These are phyloP conservation scores for Zaprionus gabonicus DNA, from an alignment of 1,140 invertebrate genomes.

Conservation along the genomic window DNA sequence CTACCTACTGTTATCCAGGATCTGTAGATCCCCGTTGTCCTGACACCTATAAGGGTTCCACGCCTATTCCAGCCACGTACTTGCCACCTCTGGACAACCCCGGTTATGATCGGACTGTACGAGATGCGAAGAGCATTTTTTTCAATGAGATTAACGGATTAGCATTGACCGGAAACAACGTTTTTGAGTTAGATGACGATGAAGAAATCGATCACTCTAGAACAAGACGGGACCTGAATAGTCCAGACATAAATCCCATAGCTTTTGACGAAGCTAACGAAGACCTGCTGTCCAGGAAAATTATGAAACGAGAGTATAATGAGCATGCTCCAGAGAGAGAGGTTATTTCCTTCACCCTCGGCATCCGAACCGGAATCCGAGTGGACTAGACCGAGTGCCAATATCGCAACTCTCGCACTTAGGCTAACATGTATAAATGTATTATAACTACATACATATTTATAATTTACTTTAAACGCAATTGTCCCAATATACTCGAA, in stretches of 20 bases:
- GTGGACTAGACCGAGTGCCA: slow-evolving; percentile 53
- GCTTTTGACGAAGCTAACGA: slow-evolving; percentile 27
- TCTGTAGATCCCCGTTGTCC: slow-evolving; percentile 87
- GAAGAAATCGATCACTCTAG: slow-evolving; percentile 40
- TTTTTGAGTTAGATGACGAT: slow-evolving; percentile 74
- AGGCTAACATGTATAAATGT: slow-evolving; percentile 38
- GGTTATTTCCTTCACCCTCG: slow-evolving; percentile 71
- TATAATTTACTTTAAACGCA: slow-evolving; percentile 36
- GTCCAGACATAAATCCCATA: slow-evolving; percentile 23
- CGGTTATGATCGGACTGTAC: slow-evolving; percentile 64
- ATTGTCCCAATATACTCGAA: slow-evolving; percentile 41
- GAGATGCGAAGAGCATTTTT: slow-evolving; percentile 60
- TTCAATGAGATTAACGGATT: slow-evolving; percentile 73
- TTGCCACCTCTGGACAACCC: slow-evolving; percentile 85
- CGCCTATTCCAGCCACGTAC: slow-evolving; percentile 86
- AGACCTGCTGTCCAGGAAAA: slow-evolving; percentile 67
- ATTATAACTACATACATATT: slow-evolving; percentile 44
- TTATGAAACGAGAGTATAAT: slow-evolving; percentile 65
- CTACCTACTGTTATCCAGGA: slow-evolving; percentile 86
- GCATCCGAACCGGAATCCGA: slow-evolving; percentile 64
- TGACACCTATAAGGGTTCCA: slow-evolving; percentile 84
- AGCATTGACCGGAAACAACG: slow-evolving; percentile 66
- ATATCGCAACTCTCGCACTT: slow-evolving; percentile 29
- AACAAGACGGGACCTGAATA: slow-evolving; percentile 53
- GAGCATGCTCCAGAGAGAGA: slow-evolving; percentile 62